A percentile compares a stretch with the other conserved stretches of the same genome.
Conservation (phyloP, 1,140 invertebrate genomes). For the Oreohelix idahoensis region DNA sequence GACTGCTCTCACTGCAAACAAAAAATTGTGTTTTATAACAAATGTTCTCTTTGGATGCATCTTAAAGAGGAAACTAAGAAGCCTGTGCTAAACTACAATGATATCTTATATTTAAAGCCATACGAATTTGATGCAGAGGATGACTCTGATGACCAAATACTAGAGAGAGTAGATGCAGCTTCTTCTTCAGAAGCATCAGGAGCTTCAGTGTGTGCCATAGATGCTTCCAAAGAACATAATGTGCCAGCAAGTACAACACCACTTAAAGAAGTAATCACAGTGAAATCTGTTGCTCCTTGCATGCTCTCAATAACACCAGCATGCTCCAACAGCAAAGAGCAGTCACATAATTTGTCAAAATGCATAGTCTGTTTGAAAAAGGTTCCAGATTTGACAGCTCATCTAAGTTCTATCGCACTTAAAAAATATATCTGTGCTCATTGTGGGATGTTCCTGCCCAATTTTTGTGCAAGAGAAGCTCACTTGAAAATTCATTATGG, state of each 20-base stretch:
- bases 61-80: neutral
- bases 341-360: neutral
- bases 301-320: neutral
- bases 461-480: slow-evolving; percentile 13
- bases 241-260: neutral
- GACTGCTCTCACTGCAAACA: slow-evolving; percentile 2
- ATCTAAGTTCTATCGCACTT: neutral
- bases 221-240: neutral
- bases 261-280: neutral
- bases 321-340: neutral
- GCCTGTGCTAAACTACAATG: neutral
- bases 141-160: neutral
- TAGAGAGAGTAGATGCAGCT: neutral
- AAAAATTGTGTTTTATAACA: slow-evolving; percentile 27
- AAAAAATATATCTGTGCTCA: neutral
- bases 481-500: slow-evolving; percentile 19
- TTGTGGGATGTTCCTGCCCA: slow-evolving; percentile 27
- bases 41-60: slow-evolving; percentile 29
- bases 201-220: neutral
- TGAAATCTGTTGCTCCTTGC: neutral
- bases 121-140: slow-evolving; percentile 3
- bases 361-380: neutral
- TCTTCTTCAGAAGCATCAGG: neutral
- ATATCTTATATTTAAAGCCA: neutral
- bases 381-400: neutral